Evolutionary conservation across 2,113 vertebrate species (phyloP).

Genomic region (Lagopus leucura): DNA sequence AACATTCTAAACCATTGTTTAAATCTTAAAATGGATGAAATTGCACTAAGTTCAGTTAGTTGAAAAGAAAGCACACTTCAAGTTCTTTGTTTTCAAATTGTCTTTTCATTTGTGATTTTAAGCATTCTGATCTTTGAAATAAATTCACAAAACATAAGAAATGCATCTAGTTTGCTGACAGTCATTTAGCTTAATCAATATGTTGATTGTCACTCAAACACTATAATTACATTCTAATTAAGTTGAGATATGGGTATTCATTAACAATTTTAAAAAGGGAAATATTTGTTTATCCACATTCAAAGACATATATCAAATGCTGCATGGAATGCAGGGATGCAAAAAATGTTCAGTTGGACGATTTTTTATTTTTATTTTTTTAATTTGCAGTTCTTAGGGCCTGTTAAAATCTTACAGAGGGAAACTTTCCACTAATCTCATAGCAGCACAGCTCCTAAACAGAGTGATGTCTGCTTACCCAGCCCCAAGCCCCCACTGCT

Average conservation of each 20-base stretch:
- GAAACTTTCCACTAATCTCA: neutral
- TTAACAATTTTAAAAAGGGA: neutral
- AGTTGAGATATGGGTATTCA: neutral
- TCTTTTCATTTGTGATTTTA: neutral
- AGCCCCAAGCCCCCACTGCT: neutral
- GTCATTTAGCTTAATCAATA: neutral
- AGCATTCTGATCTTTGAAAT: neutral
- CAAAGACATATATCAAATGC: neutral
- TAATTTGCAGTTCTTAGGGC: neutral
- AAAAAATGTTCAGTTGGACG: neutral
- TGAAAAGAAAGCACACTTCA: neutral
- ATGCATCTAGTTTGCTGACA: neutral
- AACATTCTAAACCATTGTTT: neutral
- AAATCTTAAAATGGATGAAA: neutral
- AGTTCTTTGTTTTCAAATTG: neutral
- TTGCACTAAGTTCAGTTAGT: neutral
- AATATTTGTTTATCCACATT: neutral
- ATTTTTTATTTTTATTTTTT: neutral
- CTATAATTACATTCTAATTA: neutral
- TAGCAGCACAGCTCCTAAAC: neutral
- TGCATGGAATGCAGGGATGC: neutral
- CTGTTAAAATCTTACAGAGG: neutral
- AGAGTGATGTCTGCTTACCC: neutral
- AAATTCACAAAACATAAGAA: neutral
- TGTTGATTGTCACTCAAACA: neutral